Base-by-base conservation (phyloP, 2,113 vertebrate species). In the Hypanus sabinus region DNA sequence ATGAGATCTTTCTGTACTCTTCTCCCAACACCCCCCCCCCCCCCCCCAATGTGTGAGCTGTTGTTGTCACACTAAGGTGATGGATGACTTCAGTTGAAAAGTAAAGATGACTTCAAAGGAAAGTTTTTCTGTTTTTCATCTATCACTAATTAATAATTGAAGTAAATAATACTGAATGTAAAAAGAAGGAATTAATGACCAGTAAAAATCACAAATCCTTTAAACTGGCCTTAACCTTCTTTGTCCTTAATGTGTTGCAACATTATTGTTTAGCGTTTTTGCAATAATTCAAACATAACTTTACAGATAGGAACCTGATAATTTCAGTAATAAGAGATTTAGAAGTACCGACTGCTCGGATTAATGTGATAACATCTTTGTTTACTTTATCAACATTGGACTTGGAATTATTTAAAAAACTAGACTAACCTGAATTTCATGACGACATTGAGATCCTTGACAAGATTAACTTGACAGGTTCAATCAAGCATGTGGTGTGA, bases 351-450 rank as follows among this genome's bases (percentile, higher is more conserved):
- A 93, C 36, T 73, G 68, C 70, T 93, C 12, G 24, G 33, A 73
- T 93, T 93, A 93, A 93, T 93, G 27, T 73, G 70, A 93, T 93
- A 93, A 93, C 91, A 93, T 93, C 91, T 27, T 93, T 93, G 70
- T 93, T 93, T 93, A 93, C 68, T 93, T 93, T 93, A 90, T 73
- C 91, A 93, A 73, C 91, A 93, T 75, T 55, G 91, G 71, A 93
- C 65, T 71, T 55, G 91, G 91, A 90, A 55, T 55, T 93, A 93
- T 93, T 93, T 93, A 70, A 55, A 93, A 93, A 93, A 70, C 36
- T 93, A 73, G 68, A 93, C 91, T 71, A 93, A 93, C 91, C 91
- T 93, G 91, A 93, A 93, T 75, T 73, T 93, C 91, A 93, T 93
- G 91, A 93, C 24, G 91, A 73, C 91, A 73, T 93, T 93, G 73